Conservation (phyloP, 2,888 invertebrate genomes). For the Pachliopta kotzebuea region DNA sequence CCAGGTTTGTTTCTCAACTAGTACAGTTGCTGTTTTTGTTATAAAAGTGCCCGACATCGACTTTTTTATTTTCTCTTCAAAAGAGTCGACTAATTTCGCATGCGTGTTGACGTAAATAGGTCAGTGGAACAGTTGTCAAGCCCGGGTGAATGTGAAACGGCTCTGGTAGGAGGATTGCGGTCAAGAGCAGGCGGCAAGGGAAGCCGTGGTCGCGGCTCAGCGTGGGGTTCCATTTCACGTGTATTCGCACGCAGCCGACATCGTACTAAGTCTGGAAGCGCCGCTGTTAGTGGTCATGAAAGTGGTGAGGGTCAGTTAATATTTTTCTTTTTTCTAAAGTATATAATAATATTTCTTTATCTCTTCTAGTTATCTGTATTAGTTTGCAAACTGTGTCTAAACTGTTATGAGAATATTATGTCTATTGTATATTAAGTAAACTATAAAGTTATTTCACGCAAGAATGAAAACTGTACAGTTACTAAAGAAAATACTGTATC, state of each 20-base stretch:
- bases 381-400: too few relatives aligned
- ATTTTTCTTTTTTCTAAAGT: background rate
- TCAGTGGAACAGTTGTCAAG: conserved; percentile 92
- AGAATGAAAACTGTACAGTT: too few relatives aligned
- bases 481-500: too few relatives aligned
- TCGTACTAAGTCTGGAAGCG: conserved; percentile 87
- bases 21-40: background rate
- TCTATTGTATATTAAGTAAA: too few relatives aligned
- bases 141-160: conserved; percentile 86
- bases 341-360: too few relatives aligned
- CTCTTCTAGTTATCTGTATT: too few relatives aligned
- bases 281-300: conserved; percentile 83
- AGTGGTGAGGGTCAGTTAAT: conserved; percentile 69
- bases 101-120: conserved; percentile 51
- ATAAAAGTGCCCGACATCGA: background rate
- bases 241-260: conserved; percentile 93
- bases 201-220: conserved; percentile 84
- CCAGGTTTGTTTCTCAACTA: conserved; percentile 66
- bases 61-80: background rate
- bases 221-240: conserved; percentile 95
- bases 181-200: conserved; percentile 67
- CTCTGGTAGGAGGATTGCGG: conserved; percentile 72
- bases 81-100: conserved; percentile 10
- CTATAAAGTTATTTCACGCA: too few relatives aligned
- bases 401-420: too few relatives aligned